Conservation (phyloP, 2,888 invertebrate genomes). For the Andrena camellia region DNA sequence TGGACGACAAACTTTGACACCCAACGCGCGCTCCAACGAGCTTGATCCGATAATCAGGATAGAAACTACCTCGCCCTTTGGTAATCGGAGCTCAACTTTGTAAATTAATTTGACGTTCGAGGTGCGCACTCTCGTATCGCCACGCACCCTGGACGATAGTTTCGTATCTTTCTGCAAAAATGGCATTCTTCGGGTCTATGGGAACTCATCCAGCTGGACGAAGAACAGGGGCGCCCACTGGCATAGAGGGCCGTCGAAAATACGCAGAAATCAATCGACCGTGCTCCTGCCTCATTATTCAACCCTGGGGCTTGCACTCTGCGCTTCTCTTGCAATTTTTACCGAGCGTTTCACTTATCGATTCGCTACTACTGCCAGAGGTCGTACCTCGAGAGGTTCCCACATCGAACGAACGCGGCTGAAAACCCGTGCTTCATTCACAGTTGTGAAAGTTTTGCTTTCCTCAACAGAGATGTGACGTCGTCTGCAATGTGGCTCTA, state of each 20-base stretch:
- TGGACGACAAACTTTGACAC: not conserved
- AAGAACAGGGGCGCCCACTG: not conserved
- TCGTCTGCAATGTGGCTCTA: not conserved
- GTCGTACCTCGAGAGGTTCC: not conserved
- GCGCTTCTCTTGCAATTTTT: not conserved
- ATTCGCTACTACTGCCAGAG: not conserved
- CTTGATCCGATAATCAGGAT: not conserved
- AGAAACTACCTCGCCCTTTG: not conserved
- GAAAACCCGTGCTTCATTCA: not conserved
- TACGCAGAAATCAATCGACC: not conserved
- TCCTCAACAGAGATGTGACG: no score
- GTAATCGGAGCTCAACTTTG: not conserved
- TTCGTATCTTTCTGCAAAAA: not conserved
- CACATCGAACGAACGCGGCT: not conserved
- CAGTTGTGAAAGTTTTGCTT: constrained; percentile 1
- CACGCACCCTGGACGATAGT: not conserved
- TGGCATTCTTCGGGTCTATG: not conserved
- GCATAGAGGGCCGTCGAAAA: no score
- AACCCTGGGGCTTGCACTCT: not conserved
- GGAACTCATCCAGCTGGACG: not conserved
- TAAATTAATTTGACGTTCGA: not conserved
- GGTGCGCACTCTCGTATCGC: not conserved
- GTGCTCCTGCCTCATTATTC: not conserved
- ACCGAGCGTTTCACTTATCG: not conserved
- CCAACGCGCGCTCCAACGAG: not conserved